A percentile compares a stretch with the other conserved stretches of the same genome.
These are phyloP conservation scores for Oryzias dopingdopingensis DNA, from an alignment of 2,797 vertebrate species.

Conservation along the genomic window DNA sequence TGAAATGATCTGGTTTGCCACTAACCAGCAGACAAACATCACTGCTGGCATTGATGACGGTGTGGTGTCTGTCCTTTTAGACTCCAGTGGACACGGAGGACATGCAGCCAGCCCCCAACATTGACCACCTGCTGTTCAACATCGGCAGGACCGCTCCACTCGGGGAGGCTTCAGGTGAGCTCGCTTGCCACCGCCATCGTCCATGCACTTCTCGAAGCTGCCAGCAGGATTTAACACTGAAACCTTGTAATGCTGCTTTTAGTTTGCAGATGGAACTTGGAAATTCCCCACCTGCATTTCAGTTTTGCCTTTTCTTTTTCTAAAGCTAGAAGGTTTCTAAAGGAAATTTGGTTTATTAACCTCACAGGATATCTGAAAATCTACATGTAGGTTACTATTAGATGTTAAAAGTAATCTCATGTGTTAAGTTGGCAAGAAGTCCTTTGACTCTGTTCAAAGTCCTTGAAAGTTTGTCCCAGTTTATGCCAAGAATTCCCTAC, in stretches of 20 bases:
- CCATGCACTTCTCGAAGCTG: neutral
- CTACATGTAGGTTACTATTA: neutral
- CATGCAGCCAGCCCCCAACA: slow-evolving; percentile 91
- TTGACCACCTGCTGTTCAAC: slow-evolving; percentile 96
- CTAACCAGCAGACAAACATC: too few relatives aligned
- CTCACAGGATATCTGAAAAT: neutral
- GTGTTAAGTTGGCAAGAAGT: slow-evolving; percentile 5
- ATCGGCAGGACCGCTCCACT: slow-evolving; percentile 88
- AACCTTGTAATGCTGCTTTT: slow-evolving; percentile 39
- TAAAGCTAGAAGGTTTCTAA: neutral
- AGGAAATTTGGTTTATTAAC: too few relatives aligned
- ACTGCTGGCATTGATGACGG: neutral
- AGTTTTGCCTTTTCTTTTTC: neutral
- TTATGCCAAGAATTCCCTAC: slow-evolving; percentile 40
- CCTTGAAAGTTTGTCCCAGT: slow-evolving; percentile 29
- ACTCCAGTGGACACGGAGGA: slow-evolving; percentile 94
- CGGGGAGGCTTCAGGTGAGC: slow-evolving; percentile 91
- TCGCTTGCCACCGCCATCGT: neutral
- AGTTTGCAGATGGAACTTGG: slow-evolving; percentile 36
- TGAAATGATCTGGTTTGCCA: too few relatives aligned
- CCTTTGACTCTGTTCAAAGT: slow-evolving; percentile 5
- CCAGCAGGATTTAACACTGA: neutral
- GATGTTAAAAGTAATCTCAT: neutral
- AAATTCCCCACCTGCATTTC: slow-evolving; percentile 12
- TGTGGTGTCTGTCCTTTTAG: slow-evolving; percentile 59